Conservation (phyloP, 2,113 vertebrate species). For the Dendropsophus ebraccatus region DNA sequence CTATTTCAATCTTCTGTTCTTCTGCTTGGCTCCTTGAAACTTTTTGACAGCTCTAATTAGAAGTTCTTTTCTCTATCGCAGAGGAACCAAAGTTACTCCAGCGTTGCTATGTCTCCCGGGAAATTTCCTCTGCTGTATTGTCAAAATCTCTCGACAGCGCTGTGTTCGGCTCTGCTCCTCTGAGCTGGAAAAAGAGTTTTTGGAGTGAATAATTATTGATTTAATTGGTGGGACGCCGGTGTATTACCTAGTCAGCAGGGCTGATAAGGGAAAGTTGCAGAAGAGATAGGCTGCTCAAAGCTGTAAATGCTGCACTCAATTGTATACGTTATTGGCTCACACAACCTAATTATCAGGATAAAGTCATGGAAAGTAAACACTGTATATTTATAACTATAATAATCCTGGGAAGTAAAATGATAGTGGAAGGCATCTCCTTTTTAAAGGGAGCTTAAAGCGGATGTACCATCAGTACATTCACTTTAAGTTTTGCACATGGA, state of each 20-base stretch:
- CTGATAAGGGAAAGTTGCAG: slow-evolving; percentile 30
- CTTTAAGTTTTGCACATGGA: too few species aligned
- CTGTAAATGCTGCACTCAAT: not conserved
- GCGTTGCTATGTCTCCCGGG: slow-evolving; percentile 51
- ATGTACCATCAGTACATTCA: too few species aligned
- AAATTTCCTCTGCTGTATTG: slow-evolving; percentile 52
- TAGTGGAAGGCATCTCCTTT: too few species aligned
- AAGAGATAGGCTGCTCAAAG: not conserved
- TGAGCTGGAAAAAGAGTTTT: slow-evolving; percentile 56
- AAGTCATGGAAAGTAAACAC: not conserved
- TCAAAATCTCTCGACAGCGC: slow-evolving; percentile 49
- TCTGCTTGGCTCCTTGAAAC: slow-evolving; percentile 30
- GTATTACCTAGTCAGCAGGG: slow-evolving; percentile 44
- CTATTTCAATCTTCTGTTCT: slow-evolving; percentile 43
- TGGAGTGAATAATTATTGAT: slow-evolving; percentile 55
- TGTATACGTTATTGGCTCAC: not conserved
- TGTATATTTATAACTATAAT: too few species aligned
- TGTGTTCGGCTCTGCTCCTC: slow-evolving; percentile 44
- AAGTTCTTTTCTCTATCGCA: slow-evolving; percentile 46
- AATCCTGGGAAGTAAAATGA: too few species aligned
- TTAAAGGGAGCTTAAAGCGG: too few species aligned
- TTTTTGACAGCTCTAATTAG: slow-evolving; percentile 58
- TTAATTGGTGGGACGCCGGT: slow-evolving; percentile 50
- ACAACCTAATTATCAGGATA: slow-evolving; percentile 14
- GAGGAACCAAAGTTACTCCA: slow-evolving; percentile 49